Conservation (phyloP, 2,797 vertebrate genomes). For the Enteromius paludinosus region DNA sequence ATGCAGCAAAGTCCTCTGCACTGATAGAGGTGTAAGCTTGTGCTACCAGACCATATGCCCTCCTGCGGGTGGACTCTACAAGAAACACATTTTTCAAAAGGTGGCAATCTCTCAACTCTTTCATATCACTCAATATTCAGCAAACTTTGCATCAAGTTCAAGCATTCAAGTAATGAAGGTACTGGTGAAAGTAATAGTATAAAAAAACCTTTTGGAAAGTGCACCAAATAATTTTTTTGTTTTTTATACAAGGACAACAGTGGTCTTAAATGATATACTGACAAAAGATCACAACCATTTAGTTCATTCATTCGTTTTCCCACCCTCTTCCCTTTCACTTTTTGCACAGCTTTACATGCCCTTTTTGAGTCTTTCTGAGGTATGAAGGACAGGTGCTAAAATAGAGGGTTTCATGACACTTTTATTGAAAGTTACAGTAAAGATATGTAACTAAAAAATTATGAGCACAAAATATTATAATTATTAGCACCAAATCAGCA, state of each 20-base stretch:
- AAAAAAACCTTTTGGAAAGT: background rate
- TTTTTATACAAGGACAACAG: background rate
- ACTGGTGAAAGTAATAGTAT: background rate
- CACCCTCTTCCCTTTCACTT: background rate
- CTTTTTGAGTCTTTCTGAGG: background rate
- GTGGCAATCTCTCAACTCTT: background rate
- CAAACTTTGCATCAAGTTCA: background rate
- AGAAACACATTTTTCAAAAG: slow-evolving; percentile 2
- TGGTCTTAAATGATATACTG: background rate
- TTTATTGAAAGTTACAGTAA: background rate
- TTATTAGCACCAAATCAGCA: too few species aligned
- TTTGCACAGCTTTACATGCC: background rate
- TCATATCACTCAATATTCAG: background rate
- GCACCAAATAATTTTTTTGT: background rate
- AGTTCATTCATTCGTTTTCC: background rate
- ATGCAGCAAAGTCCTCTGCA: slow-evolving; percentile 93
- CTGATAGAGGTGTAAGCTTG: slow-evolving; percentile 96
- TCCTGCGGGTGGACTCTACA: slow-evolving; percentile 87
- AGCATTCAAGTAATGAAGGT: background rate
- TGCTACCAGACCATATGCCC: slow-evolving; percentile 91
- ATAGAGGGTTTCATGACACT: background rate
- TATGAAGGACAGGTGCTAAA: background rate
- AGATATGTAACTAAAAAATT: background rate
- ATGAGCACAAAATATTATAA: too few species aligned
- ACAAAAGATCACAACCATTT: background rate